Evolutionary conservation across 2,113 vertebrate species (phyloP), one percentile per base, ranked within the genome.

Genomic region (Barbus barbus): DNA sequence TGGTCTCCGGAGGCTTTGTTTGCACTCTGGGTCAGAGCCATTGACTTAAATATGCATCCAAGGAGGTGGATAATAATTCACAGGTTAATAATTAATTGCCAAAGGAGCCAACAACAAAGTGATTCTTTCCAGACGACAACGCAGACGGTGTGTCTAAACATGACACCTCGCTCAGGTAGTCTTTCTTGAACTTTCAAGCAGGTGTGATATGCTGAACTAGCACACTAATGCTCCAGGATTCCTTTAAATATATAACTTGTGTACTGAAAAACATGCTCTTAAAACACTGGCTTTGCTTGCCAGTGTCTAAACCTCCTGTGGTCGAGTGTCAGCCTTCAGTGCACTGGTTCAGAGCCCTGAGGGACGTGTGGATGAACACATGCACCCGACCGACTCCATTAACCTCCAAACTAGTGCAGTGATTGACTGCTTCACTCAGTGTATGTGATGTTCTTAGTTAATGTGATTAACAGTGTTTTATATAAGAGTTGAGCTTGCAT

Each of bases 81-180:
- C 89, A 83, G 88, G 90, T 94, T 51, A 93, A 94, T 94, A 92
- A 93, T 93, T 89, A 82, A 93, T 91, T 85, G 88, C 71, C 76
- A 92, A 78, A 36, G 72, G 88, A 92, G 89, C 88, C 89, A 33
- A 81, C 89, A 87, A 89, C 91, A 83, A 89, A 88, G 88, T 89
- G 87, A 91, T 92, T 92, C 85, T 84, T 90, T 84, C 76, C 83
- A 24, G 82, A 48, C 38, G 86, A 90, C 73, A 91, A 89, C 36
- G 44, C 78, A 78, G 85, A 77, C 61, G 33, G 73, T 18, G 83
- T 83, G 88, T 65, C 80, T 89, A 16, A 92, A 90, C 89, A 89
- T 87, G 83, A 91, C 91, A 93, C 90, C 88, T 91, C 22, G 83
- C 86, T 88, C 87, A 85, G 86, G 79, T 83, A 77, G 88, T 84